A percentile compares a stretch with the other conserved stretches of the same genome.
Conservation (phyloP, 1,140 invertebrate species). For the Drosophila azteca region DNA sequence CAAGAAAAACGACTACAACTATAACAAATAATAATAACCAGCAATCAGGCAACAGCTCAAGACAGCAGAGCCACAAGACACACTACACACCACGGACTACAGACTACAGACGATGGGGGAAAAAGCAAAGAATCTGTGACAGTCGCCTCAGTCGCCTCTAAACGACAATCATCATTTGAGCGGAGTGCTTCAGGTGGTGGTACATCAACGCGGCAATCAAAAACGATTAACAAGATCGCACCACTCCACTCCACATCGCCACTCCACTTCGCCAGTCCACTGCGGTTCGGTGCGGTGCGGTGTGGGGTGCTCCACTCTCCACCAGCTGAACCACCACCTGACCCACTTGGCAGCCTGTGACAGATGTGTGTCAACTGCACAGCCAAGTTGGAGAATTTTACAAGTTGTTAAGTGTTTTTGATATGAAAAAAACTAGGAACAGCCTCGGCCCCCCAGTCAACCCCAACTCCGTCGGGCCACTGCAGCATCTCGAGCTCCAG, state of each 20-base stretch:
- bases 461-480: too few species aligned
- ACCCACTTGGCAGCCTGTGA: conserved; percentile 68
- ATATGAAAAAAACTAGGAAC: conserved; percentile 70
- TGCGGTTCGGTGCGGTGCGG: too few species aligned
- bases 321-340: conserved; percentile 26
- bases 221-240: conserved; percentile 80
- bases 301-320: conserved; percentile 8
- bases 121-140: conserved; percentile 44
- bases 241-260: conserved; percentile 16
- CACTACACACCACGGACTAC: too few species aligned
- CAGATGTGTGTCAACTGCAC: conserved; percentile 76
- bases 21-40: conserved; percentile 52
- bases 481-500: conserved; percentile 8
- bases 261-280: background rate
- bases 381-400: conserved; percentile 67
- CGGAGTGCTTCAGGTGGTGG: conserved; percentile 56
- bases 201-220: conserved; percentile 77
- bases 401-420: conserved; percentile 80
- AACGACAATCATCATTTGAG: conserved; percentile 69
- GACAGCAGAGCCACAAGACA: background rate
- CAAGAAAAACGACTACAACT: conserved; percentile 63
- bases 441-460: conserved; percentile 27
- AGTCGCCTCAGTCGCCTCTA: conserved; percentile 46
- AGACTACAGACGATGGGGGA: background rate
- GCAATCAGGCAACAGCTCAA: conserved; percentile 36